Evolutionary conservation across 2,888 invertebrate species (phyloP).

Genomic region (Geophilus truncorum): DNA sequence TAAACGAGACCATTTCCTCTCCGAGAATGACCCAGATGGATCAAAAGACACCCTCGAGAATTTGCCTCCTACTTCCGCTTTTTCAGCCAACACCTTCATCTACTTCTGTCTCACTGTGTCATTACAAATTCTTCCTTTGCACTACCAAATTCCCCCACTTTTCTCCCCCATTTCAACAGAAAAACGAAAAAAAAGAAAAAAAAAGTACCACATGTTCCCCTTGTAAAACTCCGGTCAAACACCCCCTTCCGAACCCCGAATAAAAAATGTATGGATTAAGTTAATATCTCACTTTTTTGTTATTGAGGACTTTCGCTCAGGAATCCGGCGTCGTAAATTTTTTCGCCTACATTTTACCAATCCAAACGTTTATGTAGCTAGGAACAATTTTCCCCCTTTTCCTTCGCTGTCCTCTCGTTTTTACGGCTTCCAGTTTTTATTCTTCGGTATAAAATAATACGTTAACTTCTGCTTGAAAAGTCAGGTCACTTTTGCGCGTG

Average conservation of each 20-base stretch:
- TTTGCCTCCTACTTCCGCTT: not conserved
- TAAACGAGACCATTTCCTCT: slow-evolving; percentile 25
- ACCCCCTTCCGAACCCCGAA: not conserved
- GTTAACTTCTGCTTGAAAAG: not conserved
- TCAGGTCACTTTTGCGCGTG: slow-evolving; percentile 8
- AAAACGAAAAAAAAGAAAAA: not conserved
- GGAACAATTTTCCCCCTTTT: not conserved
- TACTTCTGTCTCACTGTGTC: not conserved
- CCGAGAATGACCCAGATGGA: not conserved
- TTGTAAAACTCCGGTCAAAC: not conserved
- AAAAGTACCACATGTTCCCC: not conserved
- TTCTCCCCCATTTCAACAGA: not conserved
- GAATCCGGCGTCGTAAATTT: slow-evolving; percentile 1
- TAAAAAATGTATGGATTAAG: not conserved
- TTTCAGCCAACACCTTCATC: slow-evolving; percentile 19
- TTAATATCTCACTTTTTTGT: not conserved
- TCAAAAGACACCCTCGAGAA: slow-evolving; percentile 10
- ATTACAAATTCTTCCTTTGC: slow-evolving; percentile 3
- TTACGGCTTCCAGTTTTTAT: not conserved
- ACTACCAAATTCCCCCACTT: not conserved
- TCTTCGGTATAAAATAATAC: slow-evolving; percentile 1
- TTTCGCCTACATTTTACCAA: not conserved
- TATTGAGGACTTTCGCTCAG: not conserved
- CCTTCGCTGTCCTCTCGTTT: not conserved
- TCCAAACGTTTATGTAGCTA: not conserved